Evolutionary conservation across 2,113 vertebrate species (phyloP), one percentile per base, ranked within the genome.

Genomic region (Nerophis ophidion): DNA sequence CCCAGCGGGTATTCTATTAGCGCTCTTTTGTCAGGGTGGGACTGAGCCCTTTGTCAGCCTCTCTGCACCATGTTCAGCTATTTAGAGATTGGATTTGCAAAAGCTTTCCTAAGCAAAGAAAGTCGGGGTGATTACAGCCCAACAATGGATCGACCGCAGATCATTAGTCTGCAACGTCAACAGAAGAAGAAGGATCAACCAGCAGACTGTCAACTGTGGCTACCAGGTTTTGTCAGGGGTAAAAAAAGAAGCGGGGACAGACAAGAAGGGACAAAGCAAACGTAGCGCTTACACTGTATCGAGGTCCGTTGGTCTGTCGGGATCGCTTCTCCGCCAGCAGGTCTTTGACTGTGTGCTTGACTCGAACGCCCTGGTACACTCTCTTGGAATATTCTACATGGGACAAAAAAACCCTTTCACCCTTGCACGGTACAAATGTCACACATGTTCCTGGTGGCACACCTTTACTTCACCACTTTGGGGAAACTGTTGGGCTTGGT

Each of bases 301-400:
- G 87, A 34, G 93, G 90, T 53, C 88, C 88, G 5, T 44, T 92
- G 11, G 89, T 92, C 81, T 97, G 93, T 50, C 87, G 84, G 15
- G 92, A 97, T 17, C 95, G 79, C 63, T 96, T 95, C 58, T 98
- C 96, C 1, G 95, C 96, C 65, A 99, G 90, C 2, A 99, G 92
- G 19, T 99, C 96, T 78, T 99, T 99, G 74, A 99, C 96, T 0
- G 96, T 99, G 74, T 99, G 96, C 57, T 99, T 99, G 55, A 99
- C 95, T 36, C 96, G 79, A 42, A 99, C 95, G 0, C 96, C 95
- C 63, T 98, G 95, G 86, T 99, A 99, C 56, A 98, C 92, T 0
- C 95, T 76, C 56, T 93, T 97, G 26, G 92, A 90, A 57, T 92
- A 94, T 63, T 97, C 95, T 92, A 88, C 8, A 60, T 1, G 38